Percentiles rank a stretch among this genome's conserved stretches.
These are phyloP conservation scores for Heptranchias perlo DNA, from an alignment of 2,113 vertebrate genomes.

Conservation along the genomic window DNA sequence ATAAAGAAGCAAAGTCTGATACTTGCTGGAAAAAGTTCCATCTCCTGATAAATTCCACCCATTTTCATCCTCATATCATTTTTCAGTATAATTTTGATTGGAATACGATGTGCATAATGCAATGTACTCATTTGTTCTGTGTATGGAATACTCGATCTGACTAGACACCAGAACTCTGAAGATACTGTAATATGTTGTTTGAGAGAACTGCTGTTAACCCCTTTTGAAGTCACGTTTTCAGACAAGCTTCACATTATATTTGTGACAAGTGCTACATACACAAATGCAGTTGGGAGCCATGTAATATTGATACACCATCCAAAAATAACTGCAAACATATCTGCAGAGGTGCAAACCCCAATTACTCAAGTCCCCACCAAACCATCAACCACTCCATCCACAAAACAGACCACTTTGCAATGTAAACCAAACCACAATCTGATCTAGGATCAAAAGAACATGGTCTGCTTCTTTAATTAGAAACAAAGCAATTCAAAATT, in stretches of 20 bases:
- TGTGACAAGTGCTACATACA: not conserved
- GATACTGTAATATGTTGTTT: not conserved
- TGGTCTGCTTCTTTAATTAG: not conserved
- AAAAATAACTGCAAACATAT: not conserved
- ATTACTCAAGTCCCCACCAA: not conserved
- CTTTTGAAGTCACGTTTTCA: not conserved
- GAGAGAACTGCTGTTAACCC: not conserved
- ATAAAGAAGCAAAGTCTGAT: not conserved
- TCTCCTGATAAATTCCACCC: not conserved
- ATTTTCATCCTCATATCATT: not conserved
- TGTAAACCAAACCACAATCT: not conserved
- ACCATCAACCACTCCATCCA: not conserved
- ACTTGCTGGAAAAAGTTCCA: not conserved
- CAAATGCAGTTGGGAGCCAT: not conserved
- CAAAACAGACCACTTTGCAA: constrained; percentile 5
- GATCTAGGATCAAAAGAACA: not conserved
- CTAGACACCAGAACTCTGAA: not conserved
- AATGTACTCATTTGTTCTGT: not conserved
- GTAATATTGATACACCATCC: not conserved
- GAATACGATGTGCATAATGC: not conserved
- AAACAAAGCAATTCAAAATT: not conserved
- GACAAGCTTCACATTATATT: not conserved
- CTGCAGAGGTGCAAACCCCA: not conserved
- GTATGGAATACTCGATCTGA: not conserved
- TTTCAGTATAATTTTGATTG: not conserved